Percentiles rank a stretch among this genome's conserved stretches.
phyloP scores from a whole-genome alignment of 2,113 vertebrate species.

The Eurypyga helias region DNA sequence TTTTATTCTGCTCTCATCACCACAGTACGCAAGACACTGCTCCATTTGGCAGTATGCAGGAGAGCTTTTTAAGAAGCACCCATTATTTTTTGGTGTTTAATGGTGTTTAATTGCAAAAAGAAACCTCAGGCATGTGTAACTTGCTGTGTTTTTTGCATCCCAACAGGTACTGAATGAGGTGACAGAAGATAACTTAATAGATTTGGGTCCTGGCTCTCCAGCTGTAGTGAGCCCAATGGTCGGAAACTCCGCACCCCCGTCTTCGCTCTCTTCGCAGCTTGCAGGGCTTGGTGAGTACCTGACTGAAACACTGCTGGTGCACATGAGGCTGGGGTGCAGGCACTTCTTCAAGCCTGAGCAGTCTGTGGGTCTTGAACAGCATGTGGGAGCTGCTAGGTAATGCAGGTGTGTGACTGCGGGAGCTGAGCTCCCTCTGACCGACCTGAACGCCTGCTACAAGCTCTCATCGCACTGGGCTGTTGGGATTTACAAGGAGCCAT shows the following conservation, averaged over 20 bases:
- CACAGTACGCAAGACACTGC: background rate
- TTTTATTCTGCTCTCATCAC: background rate
- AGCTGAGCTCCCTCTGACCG: background rate
- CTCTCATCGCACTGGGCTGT: background rate
- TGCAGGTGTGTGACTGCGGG: background rate
- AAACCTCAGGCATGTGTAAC: background rate
- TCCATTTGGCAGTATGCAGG: background rate
- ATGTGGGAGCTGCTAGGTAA: background rate
- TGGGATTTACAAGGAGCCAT: background rate
- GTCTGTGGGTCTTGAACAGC: background rate
- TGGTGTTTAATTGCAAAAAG: background rate
- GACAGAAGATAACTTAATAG: conserved; percentile 96
- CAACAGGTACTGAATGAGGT: conserved; percentile 92
- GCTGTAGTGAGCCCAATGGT: conserved; percentile 95
- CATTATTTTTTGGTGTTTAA: background rate
- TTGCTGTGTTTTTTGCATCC: background rate
- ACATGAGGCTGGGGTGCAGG: background rate
- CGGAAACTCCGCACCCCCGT: conserved; percentile 75
- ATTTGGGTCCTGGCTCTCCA: conserved; percentile 95
- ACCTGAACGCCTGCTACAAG: background rate
- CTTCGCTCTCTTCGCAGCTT: conserved; percentile 90
- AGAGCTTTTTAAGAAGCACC: background rate
- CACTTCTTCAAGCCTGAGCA: background rate
- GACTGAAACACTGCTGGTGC: too few relatives aligned
- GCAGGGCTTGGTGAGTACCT: conserved; percentile 88